Evolutionary conservation across 2,888 invertebrate genomes (phyloP).

Genomic region (Nemurella pictetii): DNA sequence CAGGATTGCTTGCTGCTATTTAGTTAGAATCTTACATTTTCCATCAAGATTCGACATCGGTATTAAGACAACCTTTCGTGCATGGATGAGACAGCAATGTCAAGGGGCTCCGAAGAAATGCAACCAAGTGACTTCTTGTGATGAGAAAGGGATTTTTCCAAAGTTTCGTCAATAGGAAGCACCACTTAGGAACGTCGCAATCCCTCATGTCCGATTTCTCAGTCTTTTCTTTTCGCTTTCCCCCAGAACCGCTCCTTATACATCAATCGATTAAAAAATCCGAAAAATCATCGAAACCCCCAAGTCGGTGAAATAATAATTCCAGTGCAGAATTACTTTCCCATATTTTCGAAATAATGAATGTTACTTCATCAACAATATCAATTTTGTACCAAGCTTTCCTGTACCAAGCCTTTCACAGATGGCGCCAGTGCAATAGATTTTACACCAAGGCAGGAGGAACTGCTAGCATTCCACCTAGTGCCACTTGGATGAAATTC

Average conservation of each 20-base stretch:
- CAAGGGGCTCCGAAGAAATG: neutral
- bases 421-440: neutral
- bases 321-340: too few relatives aligned
- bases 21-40: neutral
- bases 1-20: constrained; percentile 13
- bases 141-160: neutral
- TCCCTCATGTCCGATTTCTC: too few relatives aligned
- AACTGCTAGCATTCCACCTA: neutral
- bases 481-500: neutral
- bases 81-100: neutral
- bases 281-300: too few relatives aligned
- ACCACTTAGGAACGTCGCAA: too few relatives aligned
- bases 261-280: too few relatives aligned
- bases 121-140: neutral
- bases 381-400: too few relatives aligned
- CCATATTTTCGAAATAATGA: too few relatives aligned
- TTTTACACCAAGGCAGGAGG: neutral
- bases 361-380: too few relatives aligned
- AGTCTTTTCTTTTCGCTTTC: too few relatives aligned
- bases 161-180: neutral
- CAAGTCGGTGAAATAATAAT: too few relatives aligned
- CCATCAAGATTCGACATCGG: neutral
- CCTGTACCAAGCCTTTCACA: too few relatives aligned
- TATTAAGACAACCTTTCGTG: neutral
- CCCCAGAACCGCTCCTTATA: too few relatives aligned